Evolutionary conservation across 2,888 invertebrate genomes (phyloP).

Genomic region (Coelopa pilipes): DNA sequence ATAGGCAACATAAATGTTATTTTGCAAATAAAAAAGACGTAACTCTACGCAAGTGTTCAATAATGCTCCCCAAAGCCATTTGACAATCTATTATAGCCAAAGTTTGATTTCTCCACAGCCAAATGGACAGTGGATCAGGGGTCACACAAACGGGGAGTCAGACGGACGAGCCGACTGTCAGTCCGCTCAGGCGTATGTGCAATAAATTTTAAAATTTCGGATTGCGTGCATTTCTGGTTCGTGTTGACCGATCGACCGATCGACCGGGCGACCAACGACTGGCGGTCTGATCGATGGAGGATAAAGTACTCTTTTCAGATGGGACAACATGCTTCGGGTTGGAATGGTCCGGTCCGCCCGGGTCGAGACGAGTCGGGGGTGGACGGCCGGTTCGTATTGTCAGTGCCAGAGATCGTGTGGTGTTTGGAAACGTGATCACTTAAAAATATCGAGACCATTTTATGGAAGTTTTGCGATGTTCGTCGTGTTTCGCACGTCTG

Average conservation of each 20-base stretch:
- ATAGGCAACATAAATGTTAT: no score
- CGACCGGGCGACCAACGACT: slow-evolving; percentile 3
- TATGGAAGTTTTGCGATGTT: slow-evolving; percentile 34
- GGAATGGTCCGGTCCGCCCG: no score
- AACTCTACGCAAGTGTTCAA: background rate
- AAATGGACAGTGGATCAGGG: background rate
- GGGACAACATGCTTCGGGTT: no score
- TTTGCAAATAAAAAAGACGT: no score
- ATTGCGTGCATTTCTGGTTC: slow-evolving; percentile 15
- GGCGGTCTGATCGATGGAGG: background rate
- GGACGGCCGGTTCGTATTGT: background rate
- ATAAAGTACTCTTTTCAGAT: background rate
- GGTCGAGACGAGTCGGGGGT: no score
- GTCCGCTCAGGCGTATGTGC: slow-evolving; percentile 27
- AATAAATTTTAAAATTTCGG: slow-evolving; percentile 22
- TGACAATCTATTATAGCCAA: background rate
- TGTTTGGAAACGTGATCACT: slow-evolving; percentile 7
- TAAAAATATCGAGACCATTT: slow-evolving; percentile 27
- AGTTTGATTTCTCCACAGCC: background rate
- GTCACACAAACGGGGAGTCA: background rate
- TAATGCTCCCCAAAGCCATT: background rate
- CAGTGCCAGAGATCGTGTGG: slow-evolving; percentile 6
- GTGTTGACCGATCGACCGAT: slow-evolving; percentile 3
- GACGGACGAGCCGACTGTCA: background rate
- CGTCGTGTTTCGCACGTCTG: slow-evolving; percentile 40